Evolutionary conservation across 2,888 invertebrate genomes (phyloP).

Genomic region (Polia nebulosa): DNA sequence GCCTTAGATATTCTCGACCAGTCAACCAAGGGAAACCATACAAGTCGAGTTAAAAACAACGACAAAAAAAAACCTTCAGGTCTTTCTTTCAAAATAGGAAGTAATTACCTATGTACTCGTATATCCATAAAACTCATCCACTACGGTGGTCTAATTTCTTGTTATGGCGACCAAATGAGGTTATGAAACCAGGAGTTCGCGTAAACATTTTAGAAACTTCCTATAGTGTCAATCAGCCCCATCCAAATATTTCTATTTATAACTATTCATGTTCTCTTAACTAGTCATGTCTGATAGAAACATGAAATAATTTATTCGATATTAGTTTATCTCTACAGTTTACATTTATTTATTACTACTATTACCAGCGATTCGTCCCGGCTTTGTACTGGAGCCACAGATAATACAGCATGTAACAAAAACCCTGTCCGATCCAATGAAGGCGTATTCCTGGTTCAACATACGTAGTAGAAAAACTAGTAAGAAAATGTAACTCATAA

Average conservation of each 20-base stretch:
- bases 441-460: no score
- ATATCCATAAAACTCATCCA: slow-evolving; percentile 12
- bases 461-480: no score
- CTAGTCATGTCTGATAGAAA: slow-evolving; percentile 19
- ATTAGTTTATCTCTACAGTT: no score
- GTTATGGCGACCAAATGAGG: slow-evolving; percentile 40
- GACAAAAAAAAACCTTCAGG: not conserved
- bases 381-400: no score
- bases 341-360: no score
- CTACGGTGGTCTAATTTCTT: slow-evolving; percentile 46
- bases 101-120: no score
- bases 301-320: slow-evolving; percentile 22
- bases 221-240: slow-evolving; percentile 50
- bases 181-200: slow-evolving; percentile 40
- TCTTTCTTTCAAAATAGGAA: not conserved
- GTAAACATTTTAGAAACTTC: slow-evolving; percentile 55
- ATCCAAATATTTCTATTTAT: slow-evolving; percentile 26
- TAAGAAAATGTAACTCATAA: no score
- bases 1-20: no score
- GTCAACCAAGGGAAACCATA: no score
- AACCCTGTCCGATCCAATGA: no score
- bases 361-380: no score
- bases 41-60: not conserved
- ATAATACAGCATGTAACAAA: no score
- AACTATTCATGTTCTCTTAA: slow-evolving; percentile 13